These are phyloP conservation scores for Hirtodrosophila alboralis DNA, from an alignment of 2,888 invertebrate species.

Conservation along the genomic window DNA sequence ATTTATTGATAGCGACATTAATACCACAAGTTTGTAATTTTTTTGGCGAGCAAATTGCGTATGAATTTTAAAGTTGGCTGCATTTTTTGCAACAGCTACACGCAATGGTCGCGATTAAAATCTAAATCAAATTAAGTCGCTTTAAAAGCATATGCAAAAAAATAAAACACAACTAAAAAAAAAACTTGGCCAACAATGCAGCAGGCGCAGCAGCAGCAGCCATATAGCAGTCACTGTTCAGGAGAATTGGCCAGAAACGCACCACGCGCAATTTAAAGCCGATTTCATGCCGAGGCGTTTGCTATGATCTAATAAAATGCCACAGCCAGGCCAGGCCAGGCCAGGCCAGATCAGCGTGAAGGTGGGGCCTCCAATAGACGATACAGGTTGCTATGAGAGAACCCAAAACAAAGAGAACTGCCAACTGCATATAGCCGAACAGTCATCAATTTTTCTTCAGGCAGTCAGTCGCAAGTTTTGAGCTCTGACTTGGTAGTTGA, in stretches of 20 bases:
- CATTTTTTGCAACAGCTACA: conserved; percentile 57
- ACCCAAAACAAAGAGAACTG: conserved; percentile 56
- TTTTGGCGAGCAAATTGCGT: conserved; percentile 56
- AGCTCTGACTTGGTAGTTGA: conserved; percentile 38
- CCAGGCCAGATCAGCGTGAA: conserved; percentile 50
- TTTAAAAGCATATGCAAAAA: conserved; percentile 77
- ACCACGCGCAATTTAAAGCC: conserved; percentile 60
- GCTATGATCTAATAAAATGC: conserved; percentile 75
- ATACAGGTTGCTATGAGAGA: conserved; percentile 61
- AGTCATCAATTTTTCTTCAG: conserved; percentile 73
- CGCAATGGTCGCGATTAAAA: conserved; percentile 77
- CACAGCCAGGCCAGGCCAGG: no score
- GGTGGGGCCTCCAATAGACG: conserved; percentile 63
- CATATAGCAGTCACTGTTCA: neutral
- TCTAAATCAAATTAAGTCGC: conserved; percentile 80
- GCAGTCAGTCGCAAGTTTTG: conserved; percentile 45
- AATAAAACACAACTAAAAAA: conserved; percentile 45
- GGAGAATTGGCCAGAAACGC: conserved; percentile 46
- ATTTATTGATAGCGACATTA: conserved; percentile 78
- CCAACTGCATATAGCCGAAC: conserved; percentile 34
- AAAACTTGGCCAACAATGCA: conserved; percentile 66
- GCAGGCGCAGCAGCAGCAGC: conserved; percentile 24
- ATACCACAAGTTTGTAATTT: conserved; percentile 60
- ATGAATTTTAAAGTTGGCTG: conserved; percentile 51
- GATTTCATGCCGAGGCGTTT: conserved; percentile 62